These are phyloP conservation scores for Pterostichus madidus DNA, from an alignment of 2,888 invertebrate species.

Conservation along the genomic window DNA sequence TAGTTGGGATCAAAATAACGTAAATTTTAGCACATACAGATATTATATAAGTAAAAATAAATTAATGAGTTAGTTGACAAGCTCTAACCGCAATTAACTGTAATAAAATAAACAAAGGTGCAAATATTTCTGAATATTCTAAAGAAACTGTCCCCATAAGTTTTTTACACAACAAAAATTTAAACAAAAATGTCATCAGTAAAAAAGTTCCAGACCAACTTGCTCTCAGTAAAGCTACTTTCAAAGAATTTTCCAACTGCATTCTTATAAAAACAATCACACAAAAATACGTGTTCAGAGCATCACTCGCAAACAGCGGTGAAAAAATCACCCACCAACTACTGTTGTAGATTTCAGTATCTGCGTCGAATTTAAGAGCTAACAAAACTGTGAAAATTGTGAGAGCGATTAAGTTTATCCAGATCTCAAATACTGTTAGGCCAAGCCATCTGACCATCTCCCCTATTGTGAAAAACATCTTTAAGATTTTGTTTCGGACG, in stretches of 20 bases:
- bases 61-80: conserved; percentile 83
- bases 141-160: conserved; percentile 89
- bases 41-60: conserved; percentile 24
- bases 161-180: conserved; percentile 93
- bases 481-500: conserved; percentile 71
- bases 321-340: conserved; percentile 96
- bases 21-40: no score
- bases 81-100: conserved; percentile 95
- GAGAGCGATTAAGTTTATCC: conserved; percentile 91
- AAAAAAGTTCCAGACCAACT: conserved; percentile 92
- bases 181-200: conserved; percentile 92
- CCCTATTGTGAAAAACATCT: conserved; percentile 92
- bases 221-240: conserved; percentile 88
- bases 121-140: conserved; percentile 95
- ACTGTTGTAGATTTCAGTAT: conserved; percentile 75
- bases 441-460: conserved; percentile 97
- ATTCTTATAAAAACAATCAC: conserved; percentile 96
- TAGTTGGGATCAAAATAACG: no score
- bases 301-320: conserved; percentile 95
- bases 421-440: conserved; percentile 96
- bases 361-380: conserved; percentile 88
- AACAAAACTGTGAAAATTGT: conserved; percentile 91
- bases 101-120: conserved; percentile 93
- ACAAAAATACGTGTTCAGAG: conserved; percentile 95
- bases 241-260: conserved; percentile 89